A percentile compares a stretch with the other conserved stretches of the same genome.
Conservation (phyloP, 2,113 vertebrate species). For the Prunella fulvescens region DNA sequence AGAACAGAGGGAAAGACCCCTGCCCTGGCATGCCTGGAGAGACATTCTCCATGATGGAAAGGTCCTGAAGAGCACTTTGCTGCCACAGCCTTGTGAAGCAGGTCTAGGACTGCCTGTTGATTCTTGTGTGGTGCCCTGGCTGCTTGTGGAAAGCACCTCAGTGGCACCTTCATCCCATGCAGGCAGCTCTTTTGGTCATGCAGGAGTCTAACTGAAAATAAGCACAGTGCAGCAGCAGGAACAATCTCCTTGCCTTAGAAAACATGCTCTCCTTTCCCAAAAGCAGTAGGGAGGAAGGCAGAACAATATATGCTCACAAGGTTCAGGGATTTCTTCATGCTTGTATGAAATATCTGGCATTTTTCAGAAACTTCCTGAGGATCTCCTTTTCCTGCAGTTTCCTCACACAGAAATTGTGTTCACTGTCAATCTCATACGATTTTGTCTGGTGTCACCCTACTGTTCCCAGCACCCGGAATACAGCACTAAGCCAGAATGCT, state of each 20-base stretch:
- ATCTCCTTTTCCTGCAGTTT: neutral
- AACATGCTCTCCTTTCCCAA: neutral
- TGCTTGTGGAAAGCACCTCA: neutral
- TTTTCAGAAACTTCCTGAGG: neutral
- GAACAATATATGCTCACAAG: neutral
- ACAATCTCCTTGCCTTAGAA: neutral
- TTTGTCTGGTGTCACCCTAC: neutral
- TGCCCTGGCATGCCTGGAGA: fast-evolving
- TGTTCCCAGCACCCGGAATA: neutral
- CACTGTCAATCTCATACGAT: neutral
- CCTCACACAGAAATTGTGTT: neutral
- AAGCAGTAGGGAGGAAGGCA: neutral
- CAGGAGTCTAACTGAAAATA: neutral
- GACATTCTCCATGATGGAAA: neutral
- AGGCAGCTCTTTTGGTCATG: neutral
- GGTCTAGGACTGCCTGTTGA: neutral
- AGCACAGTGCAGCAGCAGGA: neutral
- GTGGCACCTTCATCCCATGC: neutral
- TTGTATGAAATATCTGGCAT: neutral
- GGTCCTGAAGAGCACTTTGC: neutral
- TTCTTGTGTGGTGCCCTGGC: neutral
- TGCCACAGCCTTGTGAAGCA: neutral
- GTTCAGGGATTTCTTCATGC: neutral
- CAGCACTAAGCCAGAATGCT: neutral
- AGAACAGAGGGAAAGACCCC: neutral